Base-by-base conservation (phyloP, 2,113 vertebrate genomes). In the Orthonyx spaldingii region DNA sequence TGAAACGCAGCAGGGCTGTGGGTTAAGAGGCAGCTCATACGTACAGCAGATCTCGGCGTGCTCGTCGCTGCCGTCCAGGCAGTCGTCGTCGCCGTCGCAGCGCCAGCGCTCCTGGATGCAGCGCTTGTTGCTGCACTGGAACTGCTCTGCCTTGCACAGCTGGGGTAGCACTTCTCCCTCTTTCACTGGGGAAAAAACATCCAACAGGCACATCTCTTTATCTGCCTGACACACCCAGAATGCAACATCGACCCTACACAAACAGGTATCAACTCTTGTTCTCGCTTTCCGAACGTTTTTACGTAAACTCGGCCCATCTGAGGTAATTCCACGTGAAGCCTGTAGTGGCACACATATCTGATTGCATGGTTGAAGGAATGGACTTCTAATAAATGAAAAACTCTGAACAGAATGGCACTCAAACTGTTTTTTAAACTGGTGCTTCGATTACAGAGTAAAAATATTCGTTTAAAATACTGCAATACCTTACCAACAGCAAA, bases 61-160 rank as follows among this genome's bases (percentile, higher is more conserved):
- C 93, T 99, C 99, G 78, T 99, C 99, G 10, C 98, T 99, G 76
- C 99, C 98, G 24, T 99, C 99, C 66, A 99, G 97, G 78, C 99
- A 99, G 95, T 99, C 99, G 53, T 99, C 98, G 27, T 99, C 99
- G 3, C 99, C 99, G 16, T 99, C 99, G 56, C 99, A 99, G 93
- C 98, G 99, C 99, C 99, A 99, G 56, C 97, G 93, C 16, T 97
- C 97, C 84, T 98, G 98, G 78, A 99, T 98, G 76, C 99, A 99
- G 89, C 98, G 98, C 49, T 98, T 98, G 72, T 99, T 99, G 72
- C 95, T 98, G 94, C 99, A 99, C 93, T 98, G 99, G 94, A 99
- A 99, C 97, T 99, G 99, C 65, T 98, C 98, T 9, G 93, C 97
- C 97, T 98, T 98, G 90, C 99, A 99, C 42, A 97, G 60, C 69